Evolutionary conservation across 2,113 vertebrate species (phyloP).

Genomic region (Gobio gobio): DNA sequence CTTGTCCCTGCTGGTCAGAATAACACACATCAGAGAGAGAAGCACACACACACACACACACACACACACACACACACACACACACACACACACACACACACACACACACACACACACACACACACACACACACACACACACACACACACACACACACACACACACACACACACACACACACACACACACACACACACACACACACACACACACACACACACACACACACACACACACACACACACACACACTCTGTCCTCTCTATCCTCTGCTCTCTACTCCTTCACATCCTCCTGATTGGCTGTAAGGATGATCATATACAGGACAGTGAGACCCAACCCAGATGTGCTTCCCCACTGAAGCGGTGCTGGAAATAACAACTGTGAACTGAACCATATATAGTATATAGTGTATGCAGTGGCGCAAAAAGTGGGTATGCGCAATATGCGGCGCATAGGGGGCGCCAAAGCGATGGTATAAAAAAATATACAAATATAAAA

Average conservation of each 20-base stretch:
- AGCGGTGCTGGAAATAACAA: background rate
- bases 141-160: constrained; percentile 82
- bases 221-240: constrained; percentile 82
- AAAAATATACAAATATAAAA: too few relatives aligned
- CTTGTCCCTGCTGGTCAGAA: constrained; percentile 99
- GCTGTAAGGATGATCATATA: background rate
- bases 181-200: constrained; percentile 82
- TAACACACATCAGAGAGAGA: constrained; percentile 93
- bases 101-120: constrained; percentile 1
- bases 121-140: constrained; percentile 82
- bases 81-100: constrained; percentile 1
- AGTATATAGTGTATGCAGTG: too few relatives aligned
- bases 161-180: constrained; percentile 82
- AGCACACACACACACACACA: constrained; percentile 66
- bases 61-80: background rate
- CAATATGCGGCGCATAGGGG: too few relatives aligned
- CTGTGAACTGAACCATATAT: too few relatives aligned
- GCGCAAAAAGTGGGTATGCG: too few relatives aligned
- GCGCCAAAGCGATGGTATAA: too few relatives aligned
- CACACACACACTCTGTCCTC: constrained; percentile 16
- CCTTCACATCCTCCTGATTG: constrained; percentile 13
- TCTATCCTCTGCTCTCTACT: constrained; percentile 54
- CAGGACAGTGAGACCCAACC: background rate
- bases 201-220: constrained; percentile 82
- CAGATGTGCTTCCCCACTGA: background rate